Evolutionary conservation across 1,140 invertebrate species (phyloP).

Genomic region (Cydia strobilella): DNA sequence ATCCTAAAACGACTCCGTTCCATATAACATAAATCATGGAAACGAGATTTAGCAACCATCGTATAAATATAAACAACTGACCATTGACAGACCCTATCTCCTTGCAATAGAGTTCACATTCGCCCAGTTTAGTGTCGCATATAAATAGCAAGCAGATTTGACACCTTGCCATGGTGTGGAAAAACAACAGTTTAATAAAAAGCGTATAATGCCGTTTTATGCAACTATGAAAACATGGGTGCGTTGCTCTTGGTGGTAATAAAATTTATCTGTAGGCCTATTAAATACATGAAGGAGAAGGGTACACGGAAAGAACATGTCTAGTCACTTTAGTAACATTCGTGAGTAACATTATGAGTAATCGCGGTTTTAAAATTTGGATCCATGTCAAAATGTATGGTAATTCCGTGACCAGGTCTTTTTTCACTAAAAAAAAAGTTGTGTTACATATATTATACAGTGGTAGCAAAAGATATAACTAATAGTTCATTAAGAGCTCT

Average conservation of each 20-base stretch:
- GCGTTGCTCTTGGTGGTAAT: neutral
- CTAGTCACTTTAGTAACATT: too few relatives aligned
- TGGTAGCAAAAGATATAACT: too few relatives aligned
- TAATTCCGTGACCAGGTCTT: too few relatives aligned
- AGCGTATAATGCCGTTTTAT: neutral
- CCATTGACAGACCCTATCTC: neutral
- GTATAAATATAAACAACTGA: neutral
- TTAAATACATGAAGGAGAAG: too few relatives aligned
- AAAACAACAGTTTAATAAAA: constrained; percentile 9
- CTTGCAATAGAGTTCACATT: neutral
- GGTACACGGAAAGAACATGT: too few relatives aligned
- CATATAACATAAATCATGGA: constrained; percentile 4
- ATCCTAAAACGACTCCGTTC: neutral
- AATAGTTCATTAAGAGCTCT: too few relatives aligned
- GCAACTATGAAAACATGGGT: constrained; percentile 7
- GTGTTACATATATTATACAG: too few relatives aligned
- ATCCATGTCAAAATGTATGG: too few relatives aligned
- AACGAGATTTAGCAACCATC: neutral
- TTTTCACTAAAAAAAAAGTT: too few relatives aligned
- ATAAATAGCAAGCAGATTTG: constrained; percentile 21
- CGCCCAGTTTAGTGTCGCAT: neutral
- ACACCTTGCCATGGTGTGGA: constrained; percentile 2
- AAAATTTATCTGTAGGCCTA: neutral
- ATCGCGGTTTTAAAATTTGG: too few relatives aligned
- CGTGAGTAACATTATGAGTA: too few relatives aligned